phyloP scores from a whole-genome alignment of 2,113 vertebrate species.

The Todiramphus saurophagus region DNA sequence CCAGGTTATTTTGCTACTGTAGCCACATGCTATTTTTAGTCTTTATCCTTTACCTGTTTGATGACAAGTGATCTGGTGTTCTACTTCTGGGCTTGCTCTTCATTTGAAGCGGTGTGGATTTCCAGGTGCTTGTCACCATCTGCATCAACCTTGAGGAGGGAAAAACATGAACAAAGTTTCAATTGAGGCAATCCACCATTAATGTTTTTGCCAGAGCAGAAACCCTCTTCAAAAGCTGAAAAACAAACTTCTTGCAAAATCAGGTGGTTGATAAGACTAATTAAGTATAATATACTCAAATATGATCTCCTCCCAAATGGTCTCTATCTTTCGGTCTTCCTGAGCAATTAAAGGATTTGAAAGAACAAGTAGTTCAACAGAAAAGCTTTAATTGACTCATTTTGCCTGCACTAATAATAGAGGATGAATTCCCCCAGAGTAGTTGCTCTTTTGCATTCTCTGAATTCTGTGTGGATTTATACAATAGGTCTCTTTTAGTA shows the following conservation, averaged over 20 bases:
- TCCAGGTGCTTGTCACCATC: conserved; percentile 47
- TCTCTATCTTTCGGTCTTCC: not conserved
- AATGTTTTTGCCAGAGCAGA: not conserved
- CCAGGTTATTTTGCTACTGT: not conserved
- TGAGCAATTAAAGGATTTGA: conserved; percentile 25
- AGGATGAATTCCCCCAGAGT: conserved; percentile 12
- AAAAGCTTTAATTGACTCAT: conserved; percentile 41
- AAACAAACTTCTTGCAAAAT: not conserved
- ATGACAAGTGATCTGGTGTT: conserved; percentile 2
- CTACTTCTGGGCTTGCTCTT: conserved; percentile 63
- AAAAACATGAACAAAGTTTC: not conserved
- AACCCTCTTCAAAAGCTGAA: conserved; percentile 14
- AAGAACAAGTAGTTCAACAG: conserved; percentile 27
- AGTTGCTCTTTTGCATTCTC: conserved; percentile 24
- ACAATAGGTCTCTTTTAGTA: conserved; percentile 46
- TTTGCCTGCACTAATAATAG: conserved; percentile 35
- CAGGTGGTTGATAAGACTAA: not conserved
- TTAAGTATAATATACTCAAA: not conserved
- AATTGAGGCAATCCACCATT: not conserved
- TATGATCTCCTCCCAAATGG: not conserved
- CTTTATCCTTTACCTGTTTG: conserved; percentile 71
- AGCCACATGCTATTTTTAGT: not conserved
- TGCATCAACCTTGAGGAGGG: conserved; percentile 22
- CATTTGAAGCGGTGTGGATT: conserved; percentile 5
- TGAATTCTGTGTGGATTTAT: conserved; percentile 28